Percentiles rank a stretch among this genome's conserved stretches.
Evolutionary conservation across 2,888 invertebrate genomes (phyloP).

Genomic region (Nomada fucata): DNA sequence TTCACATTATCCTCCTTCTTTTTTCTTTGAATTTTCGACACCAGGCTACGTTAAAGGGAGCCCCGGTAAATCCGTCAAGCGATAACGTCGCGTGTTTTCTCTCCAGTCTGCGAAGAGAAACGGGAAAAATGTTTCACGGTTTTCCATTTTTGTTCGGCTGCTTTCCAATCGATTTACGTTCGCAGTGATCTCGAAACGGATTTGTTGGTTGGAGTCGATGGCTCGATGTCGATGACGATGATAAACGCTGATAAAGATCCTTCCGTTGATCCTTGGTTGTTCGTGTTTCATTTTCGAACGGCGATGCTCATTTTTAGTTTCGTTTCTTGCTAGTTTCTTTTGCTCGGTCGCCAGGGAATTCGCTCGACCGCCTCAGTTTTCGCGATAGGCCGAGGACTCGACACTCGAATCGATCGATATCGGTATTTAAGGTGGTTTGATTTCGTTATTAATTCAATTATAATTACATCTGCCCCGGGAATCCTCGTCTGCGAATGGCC

Average conservation of each 20-base stretch:
- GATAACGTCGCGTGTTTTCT: conserved; percentile 18
- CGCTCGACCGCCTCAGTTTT: conserved; percentile 1
- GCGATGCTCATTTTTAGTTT: not conserved
- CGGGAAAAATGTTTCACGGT: conserved; percentile 9
- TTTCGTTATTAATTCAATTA: not conserved
- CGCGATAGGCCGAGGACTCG: conserved; percentile 57
- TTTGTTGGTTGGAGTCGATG: not conserved
- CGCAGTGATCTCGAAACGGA: conserved; percentile 12
- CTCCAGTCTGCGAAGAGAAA: conserved; percentile 34
- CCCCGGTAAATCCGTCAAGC: conserved; percentile 16
- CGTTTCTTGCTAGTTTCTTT: not conserved
- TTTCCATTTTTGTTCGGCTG: not conserved
- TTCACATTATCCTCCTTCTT: not conserved
- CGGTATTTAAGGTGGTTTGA: conserved; percentile 18
- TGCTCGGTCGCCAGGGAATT: not conserved
- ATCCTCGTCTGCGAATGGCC: too few species aligned
- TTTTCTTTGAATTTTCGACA: not conserved
- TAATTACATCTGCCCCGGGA: too few species aligned
- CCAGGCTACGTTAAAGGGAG: conserved; percentile 22
- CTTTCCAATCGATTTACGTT: not conserved
- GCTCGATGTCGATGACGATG: conserved; percentile 21
- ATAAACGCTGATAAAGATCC: conserved; percentile 4
- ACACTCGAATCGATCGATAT: conserved; percentile 28
- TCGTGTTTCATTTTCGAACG: not conserved
- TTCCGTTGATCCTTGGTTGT: not conserved